A percentile compares a stretch with the other conserved stretches of the same genome.
Conservation (phyloP, 1,140 invertebrate genomes). For the Orius insidiosus region DNA sequence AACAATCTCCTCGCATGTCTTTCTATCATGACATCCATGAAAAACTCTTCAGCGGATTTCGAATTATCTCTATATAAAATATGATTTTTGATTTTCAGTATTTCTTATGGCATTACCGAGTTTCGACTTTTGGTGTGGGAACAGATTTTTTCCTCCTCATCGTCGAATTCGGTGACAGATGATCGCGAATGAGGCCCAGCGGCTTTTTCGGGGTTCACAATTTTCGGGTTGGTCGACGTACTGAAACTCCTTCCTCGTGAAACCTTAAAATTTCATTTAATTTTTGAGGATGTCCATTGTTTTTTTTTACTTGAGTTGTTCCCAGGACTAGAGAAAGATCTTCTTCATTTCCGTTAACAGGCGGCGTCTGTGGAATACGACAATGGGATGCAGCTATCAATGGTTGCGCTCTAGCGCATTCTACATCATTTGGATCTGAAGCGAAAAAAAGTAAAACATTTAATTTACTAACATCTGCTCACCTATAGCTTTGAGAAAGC, state of each 20-base stretch:
- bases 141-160: slow-evolving; percentile 47
- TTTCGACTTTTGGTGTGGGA: slow-evolving; percentile 29
- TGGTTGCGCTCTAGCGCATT: slow-evolving; percentile 61
- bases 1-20: slow-evolving; percentile 71
- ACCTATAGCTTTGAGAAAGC: slow-evolving; percentile 87
- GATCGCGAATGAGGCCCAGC: slow-evolving; percentile 9
- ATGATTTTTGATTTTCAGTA: too few species aligned
- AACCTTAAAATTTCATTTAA: too few species aligned
- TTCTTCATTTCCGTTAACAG: slow-evolving; percentile 67
- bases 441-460: too few species aligned
- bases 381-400: slow-evolving; percentile 50
- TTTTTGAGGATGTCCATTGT: too few species aligned
- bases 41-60: slow-evolving; percentile 56
- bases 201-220: slow-evolving; percentile 20
- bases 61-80: slow-evolving; percentile 8
- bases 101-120: too few species aligned
- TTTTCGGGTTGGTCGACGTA: slow-evolving; percentile 45
- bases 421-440: slow-evolving; percentile 82
- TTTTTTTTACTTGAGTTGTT: slow-evolving; percentile 65
- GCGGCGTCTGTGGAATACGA: slow-evolving; percentile 50
- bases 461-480: too few species aligned
- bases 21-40: slow-evolving; percentile 81
- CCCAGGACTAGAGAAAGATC: slow-evolving; percentile 71
- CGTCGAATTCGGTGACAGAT: slow-evolving; percentile 18
- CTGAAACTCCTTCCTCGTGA: slow-evolving; percentile 60